These are phyloP conservation scores for Thunnus albacares DNA, from an alignment of 2,797 vertebrate genomes.

Conservation along the genomic window DNA sequence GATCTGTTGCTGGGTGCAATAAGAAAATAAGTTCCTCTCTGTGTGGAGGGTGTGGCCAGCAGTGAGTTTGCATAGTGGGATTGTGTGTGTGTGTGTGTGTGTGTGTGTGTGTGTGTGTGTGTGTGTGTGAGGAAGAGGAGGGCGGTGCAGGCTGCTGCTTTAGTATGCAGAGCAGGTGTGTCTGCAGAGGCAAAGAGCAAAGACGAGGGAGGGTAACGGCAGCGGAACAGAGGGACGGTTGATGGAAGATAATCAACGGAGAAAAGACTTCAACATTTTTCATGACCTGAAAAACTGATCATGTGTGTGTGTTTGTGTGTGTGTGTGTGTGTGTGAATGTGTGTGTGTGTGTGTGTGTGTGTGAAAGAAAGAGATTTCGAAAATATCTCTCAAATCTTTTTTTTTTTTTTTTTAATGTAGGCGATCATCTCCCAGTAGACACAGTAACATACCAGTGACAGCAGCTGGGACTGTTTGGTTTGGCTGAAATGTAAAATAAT, in stretches of 20 bases:
- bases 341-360: no score
- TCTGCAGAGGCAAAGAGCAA: conserved; percentile 86
- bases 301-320: no score
- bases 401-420: no score
- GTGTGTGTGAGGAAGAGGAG: conserved; percentile 36
- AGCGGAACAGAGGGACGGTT: conserved; percentile 28
- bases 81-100: conserved; percentile 27
- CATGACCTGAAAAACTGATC: conserved; percentile 25
- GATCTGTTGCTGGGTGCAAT: conserved; percentile 54
- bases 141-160: conserved; percentile 82
- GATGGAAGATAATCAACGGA: conserved; percentile 31
- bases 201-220: conserved; percentile 47
- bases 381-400: no score
- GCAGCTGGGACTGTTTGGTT: background rate
- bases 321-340: no score
- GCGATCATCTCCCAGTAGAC: no score
- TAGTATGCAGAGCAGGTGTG: conserved; percentile 94
- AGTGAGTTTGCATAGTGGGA: conserved; percentile 46
- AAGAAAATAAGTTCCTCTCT: conserved; percentile 58
- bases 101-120: conserved; percentile 38
- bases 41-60: conserved; percentile 64
- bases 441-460: background rate
- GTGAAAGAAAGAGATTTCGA: no score
- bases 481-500: background rate
- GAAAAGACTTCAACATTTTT: conserved; percentile 14